Conservation (phyloP, 1,140 invertebrate species). For the Metaphire vulgaris region DNA sequence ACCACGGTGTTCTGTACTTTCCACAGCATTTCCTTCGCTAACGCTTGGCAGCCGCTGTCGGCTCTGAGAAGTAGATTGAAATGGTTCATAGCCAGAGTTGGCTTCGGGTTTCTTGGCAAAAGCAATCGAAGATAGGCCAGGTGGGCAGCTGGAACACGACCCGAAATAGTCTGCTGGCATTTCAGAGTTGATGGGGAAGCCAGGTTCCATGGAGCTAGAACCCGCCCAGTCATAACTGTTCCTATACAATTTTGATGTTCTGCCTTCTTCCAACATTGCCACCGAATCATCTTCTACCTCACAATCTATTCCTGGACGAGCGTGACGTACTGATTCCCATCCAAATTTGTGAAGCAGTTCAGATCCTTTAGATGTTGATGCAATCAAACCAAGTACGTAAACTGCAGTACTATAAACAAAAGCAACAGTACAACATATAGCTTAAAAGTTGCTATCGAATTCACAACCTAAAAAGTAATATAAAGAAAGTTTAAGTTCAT, state of each 20-base stretch:
- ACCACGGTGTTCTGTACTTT: not conserved
- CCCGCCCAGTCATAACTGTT: too few relatives aligned
- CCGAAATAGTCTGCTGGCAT: too few relatives aligned
- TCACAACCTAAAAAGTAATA: too few relatives aligned
- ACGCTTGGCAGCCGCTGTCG: not conserved
- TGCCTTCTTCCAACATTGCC: too few relatives aligned
- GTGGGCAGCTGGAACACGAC: not conserved
- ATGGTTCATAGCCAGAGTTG: not conserved
- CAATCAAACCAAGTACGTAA: conserved; percentile 75
- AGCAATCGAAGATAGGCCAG: not conserved
- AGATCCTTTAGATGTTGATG: conserved; percentile 71
- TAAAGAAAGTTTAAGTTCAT: too few relatives aligned
- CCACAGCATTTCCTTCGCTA: not conserved
- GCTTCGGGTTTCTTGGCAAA: not conserved
- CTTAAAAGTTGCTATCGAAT: too few relatives aligned
- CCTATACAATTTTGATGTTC: too few relatives aligned
- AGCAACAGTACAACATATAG: conserved; percentile 1
- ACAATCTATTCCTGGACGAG: conserved; percentile 64
- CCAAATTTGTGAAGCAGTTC: conserved; percentile 66
- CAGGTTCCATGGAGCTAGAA: too few relatives aligned
- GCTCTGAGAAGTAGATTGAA: not conserved
- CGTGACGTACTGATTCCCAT: conserved; percentile 69
- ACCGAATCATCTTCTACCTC: conserved; percentile 32
- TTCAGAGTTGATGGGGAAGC: too few relatives aligned
- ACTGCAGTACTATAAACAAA: conserved; percentile 63